Conservation (phyloP, 2,113 vertebrate genomes). For the Eudyptes chrysolophus region DNA sequence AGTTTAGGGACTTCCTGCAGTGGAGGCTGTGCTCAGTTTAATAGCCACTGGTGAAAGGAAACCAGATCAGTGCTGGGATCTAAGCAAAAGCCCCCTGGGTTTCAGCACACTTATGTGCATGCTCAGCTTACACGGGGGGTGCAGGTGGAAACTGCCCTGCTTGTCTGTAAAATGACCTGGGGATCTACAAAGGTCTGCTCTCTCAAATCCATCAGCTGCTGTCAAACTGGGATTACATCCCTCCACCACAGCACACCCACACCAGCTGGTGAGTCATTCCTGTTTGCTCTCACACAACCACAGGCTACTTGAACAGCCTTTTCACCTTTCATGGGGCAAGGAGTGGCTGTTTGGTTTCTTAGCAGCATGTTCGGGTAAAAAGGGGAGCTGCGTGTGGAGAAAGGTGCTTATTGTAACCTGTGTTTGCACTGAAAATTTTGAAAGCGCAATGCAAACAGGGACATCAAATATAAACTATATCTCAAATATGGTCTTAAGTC, state of each 20-base stretch:
- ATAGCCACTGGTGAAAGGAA: background rate
- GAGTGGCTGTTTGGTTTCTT: slow-evolving; percentile 23
- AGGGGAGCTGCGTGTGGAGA: background rate
- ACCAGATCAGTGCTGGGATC: background rate
- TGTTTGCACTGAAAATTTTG: slow-evolving; percentile 66
- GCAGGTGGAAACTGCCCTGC: background rate
- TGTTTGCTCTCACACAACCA: slow-evolving; percentile 30
- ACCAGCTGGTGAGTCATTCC: slow-evolving; percentile 11
- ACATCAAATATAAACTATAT: slow-evolving; percentile 34
- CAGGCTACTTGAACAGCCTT: background rate
- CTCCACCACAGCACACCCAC: background rate
- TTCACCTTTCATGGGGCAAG: slow-evolving; percentile 19
- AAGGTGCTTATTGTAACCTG: slow-evolving; percentile 17
- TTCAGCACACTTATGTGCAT: background rate
- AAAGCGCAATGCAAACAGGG: slow-evolving; percentile 50
- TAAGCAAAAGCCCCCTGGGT: background rate
- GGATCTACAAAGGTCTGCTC: background rate
- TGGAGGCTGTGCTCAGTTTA: background rate
- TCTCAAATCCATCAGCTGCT: slow-evolving; percentile 2
- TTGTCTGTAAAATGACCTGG: background rate
- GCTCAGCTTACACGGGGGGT: background rate
- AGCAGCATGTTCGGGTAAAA: background rate
- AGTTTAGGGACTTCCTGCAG: background rate
- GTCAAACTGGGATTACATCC: background rate
- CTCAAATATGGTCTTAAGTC: background rate